Conservation (phyloP, 2,888 invertebrate species). For the Tenodera sinensis region DNA sequence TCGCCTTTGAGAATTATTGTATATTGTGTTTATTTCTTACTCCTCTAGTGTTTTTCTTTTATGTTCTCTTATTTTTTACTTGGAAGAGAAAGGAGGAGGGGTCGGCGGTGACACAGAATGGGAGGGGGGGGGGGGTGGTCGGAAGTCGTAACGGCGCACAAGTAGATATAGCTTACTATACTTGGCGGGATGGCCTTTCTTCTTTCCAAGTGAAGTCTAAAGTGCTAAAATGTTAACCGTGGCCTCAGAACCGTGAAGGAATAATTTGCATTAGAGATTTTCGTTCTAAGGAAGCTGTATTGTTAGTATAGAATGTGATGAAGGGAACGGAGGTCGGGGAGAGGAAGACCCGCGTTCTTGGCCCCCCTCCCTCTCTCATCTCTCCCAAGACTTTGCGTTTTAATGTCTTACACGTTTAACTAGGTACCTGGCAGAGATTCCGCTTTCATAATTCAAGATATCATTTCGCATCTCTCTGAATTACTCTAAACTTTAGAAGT, state of each 20-base stretch:
- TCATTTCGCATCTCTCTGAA: background rate
- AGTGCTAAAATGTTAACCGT: constrained; percentile 15
- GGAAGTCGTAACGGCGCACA: constrained; percentile 15
- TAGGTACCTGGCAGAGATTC: background rate
- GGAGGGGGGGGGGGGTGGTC: background rate
- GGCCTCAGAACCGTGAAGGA: constrained; percentile 10
- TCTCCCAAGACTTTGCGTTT: background rate
- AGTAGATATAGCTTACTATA: constrained; percentile 14
- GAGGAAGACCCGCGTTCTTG: background rate
- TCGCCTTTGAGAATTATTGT: constrained; percentile 1
- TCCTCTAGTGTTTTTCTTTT: background rate
- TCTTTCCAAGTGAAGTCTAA: constrained; percentile 13
- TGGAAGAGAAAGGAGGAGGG: background rate
- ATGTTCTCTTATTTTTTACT: background rate
- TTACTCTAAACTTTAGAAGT: background rate
- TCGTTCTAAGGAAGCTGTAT: constrained; percentile 12
- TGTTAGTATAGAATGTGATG: constrained; percentile 7
- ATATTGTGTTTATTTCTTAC: constrained; percentile 5
- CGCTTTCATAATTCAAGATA: background rate
- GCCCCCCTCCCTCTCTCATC: too few relatives aligned
- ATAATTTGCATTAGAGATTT: constrained; percentile 17
- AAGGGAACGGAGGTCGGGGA: background rate
- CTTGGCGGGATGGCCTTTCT: constrained; percentile 1
- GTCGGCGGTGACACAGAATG: background rate
- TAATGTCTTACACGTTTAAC: background rate